Percentiles rank a stretch among this genome's conserved stretches.
These are phyloP conservation scores for Homalodisca vitripennis DNA, from an alignment of 1,140 invertebrate genomes.

Conservation along the genomic window DNA sequence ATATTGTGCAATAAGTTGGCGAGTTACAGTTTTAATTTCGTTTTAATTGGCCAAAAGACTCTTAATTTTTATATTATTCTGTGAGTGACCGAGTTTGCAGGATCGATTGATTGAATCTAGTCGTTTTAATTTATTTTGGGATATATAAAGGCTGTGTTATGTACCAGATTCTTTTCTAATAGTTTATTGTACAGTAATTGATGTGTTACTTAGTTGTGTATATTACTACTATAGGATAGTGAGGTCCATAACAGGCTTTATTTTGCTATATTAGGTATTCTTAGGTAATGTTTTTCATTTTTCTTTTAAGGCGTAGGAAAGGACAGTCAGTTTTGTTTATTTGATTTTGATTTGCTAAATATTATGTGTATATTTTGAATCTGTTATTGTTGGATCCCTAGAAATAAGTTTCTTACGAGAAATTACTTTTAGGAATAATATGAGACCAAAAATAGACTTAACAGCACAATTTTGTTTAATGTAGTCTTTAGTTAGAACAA, in stretches of 20 bases:
- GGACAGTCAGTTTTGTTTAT: conserved; percentile 2
- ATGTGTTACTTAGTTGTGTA: conserved; percentile 11
- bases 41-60: neutral
- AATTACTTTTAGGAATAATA: no score
- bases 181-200: conserved; percentile 15
- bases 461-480: neutral
- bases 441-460: no score
- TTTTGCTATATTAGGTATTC: neutral
- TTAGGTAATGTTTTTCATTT: conserved; percentile 19
- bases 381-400: neutral
- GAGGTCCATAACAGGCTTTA: conserved; percentile 19
- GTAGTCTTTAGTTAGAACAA: neutral
- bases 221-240: neutral
- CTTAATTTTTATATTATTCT: neutral
- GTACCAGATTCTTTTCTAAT: conserved; percentile 29
- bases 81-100: conserved; percentile 6
- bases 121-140: conserved; percentile 31
- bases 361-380: neutral
- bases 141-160: conserved; percentile 35
- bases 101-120: conserved; percentile 27
- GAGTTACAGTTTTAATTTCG: no score
- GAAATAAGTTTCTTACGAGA: neutral
- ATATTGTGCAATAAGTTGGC: neutral
- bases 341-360: neutral
- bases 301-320: conserved; percentile 1